Evolutionary conservation across 2,113 vertebrate species (phyloP).

Genomic region (Chlorodrepanis virens): DNA sequence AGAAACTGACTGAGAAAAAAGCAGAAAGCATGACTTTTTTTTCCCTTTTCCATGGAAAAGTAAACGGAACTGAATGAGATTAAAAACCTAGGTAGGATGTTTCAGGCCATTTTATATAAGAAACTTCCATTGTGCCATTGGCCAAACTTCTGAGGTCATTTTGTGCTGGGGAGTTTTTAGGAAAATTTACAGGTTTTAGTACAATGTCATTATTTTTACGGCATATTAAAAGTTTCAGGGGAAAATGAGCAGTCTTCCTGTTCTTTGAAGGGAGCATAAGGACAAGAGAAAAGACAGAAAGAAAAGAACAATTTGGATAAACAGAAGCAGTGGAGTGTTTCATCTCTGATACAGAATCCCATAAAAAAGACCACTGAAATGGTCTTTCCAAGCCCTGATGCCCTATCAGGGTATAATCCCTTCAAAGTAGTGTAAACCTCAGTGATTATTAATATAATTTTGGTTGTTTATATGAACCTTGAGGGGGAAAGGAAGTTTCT

Average conservation of each 20-base stretch:
- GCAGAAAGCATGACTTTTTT: not conserved
- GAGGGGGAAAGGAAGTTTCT: constrained; percentile 61
- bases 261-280: not conserved
- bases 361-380: not conserved
- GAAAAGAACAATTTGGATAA: not conserved
- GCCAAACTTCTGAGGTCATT: not conserved
- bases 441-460: constrained; percentile 27
- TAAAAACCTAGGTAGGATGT: not conserved
- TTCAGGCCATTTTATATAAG: not conserved
- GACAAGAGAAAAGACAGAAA: not conserved
- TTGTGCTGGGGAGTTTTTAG: not conserved
- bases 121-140: not conserved
- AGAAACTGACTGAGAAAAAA: not conserved
- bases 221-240: not conserved
- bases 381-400: not conserved
- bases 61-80: not conserved
- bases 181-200: not conserved
- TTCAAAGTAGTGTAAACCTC: not conserved
- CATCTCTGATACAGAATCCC: not conserved
- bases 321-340: not conserved
- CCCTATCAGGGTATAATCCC: not conserved
- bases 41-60: not conserved
- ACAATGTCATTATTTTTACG: not conserved
- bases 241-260: not conserved
- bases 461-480: constrained; percentile 36